These are phyloP conservation scores for Protosalanx chinensis DNA, from an alignment of 2,797 vertebrate species.

Conservation along the genomic window DNA sequence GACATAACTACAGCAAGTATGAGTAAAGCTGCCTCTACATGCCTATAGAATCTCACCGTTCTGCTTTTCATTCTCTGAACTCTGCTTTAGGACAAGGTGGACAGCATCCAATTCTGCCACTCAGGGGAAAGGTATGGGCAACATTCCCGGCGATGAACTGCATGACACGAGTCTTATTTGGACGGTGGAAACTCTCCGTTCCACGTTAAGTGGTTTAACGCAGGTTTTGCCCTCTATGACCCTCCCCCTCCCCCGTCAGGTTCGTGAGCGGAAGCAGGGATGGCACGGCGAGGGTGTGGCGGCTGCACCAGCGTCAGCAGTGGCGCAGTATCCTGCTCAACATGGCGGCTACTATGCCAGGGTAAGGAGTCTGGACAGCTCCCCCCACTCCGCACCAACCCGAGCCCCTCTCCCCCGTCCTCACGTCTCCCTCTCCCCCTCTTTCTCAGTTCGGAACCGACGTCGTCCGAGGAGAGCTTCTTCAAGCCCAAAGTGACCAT, in stretches of 20 bases:
- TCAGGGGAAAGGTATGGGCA: constrained; percentile 84
- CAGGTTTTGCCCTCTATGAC: background rate
- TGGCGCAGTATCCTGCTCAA: constrained; percentile 90
- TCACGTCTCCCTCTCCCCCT: background rate
- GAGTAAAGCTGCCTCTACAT: too few species aligned
- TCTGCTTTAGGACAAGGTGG: constrained; percentile 88
- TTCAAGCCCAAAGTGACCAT: constrained; percentile 98
- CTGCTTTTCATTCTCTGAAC: background rate
- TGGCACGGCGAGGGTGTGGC: constrained; percentile 93
- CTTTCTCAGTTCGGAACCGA: constrained; percentile 60
- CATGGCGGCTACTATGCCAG: constrained; percentile 86
- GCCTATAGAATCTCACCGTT: background rate
- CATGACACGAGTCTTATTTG: background rate
- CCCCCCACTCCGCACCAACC: background rate
- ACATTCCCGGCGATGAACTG: background rate
- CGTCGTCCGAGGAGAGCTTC: constrained; percentile 84
- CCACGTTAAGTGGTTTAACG: background rate
- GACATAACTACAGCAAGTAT: too few species aligned
- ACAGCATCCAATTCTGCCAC: constrained; percentile 97
- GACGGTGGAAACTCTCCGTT: background rate
- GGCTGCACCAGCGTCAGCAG: constrained; percentile 83
- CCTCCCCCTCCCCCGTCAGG: constrained; percentile 58
- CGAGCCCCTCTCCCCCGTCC: background rate
- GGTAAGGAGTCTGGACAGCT: constrained; percentile 64
- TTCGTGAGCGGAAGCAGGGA: constrained; percentile 97